Evolutionary conservation across 2,797 vertebrate species (phyloP), one percentile per base, ranked within the genome.

Genomic region (Pseudochaenichthys georgianus): DNA sequence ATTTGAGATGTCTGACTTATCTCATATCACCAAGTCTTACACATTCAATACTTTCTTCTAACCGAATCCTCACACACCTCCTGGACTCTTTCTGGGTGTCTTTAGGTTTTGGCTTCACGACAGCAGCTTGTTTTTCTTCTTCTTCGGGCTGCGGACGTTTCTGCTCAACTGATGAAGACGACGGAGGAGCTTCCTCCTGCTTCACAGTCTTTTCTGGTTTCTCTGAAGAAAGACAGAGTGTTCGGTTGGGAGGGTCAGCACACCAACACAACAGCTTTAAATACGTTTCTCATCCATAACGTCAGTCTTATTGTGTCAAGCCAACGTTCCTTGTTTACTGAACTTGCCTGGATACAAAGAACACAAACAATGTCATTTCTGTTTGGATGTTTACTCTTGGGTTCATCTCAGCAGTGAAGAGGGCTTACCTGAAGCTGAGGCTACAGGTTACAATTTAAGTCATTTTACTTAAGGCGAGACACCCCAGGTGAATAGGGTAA

Each of bases 141-240:
- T 87, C 64, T 64, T 86, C 77, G 1, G 73, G 47, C 13, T 57
- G 75, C 11, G 81, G 68, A 41, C 1, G 68, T 51, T 21, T 79
- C 19, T 50, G 74, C 64, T 73, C 87, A 1, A 59, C 73, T 46
- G 64, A 11, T 50, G 77, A 67, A 41, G 84, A 71, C 0, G 86
- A 75, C 13, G 77, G 83, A 64, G 89, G 84, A 7, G 75, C 87
- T 15, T 87, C 86, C 75, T 96, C 95, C 81, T 95, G 94, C 81
- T 96, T 96, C 78, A 96, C 94, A 23, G 83, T 70, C 72, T 87
- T 93, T 43, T 95, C 94, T 23, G 93, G 85, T 82, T 94, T 93
- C 67, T 95, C 93, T 89, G 91, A 51, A 77, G 4, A 88, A 65
- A 73, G 2, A 15, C 75, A 5, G 50, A 74, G 7, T 1, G 19